Conservation (phyloP, 2,797 vertebrate genomes). For the Gallinago stenura region DNA sequence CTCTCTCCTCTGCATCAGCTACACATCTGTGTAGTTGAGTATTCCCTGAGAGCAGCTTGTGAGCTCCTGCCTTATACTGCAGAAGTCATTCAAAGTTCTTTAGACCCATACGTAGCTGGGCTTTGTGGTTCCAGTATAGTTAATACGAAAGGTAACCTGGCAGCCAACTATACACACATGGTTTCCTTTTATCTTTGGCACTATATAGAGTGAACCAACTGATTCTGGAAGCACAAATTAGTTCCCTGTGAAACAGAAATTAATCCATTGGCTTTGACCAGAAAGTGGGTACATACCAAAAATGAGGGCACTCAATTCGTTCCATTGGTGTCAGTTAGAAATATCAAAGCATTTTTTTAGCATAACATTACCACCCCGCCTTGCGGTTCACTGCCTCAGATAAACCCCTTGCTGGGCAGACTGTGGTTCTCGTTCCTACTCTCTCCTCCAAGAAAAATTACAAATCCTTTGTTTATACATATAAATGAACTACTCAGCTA, state of each 20-base stretch:
- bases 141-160: neutral
- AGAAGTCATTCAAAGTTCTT: neutral
- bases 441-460: neutral
- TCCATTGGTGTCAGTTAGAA: neutral
- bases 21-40: too few species aligned
- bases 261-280: neutral
- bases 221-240: neutral
- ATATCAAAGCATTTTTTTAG: neutral
- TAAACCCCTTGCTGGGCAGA: neutral
- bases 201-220: neutral
- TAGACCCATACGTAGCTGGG: accelerated
- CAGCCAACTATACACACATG: neutral
- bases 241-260: neutral
- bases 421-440: neutral
- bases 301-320: neutral
- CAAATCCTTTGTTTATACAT: neutral
- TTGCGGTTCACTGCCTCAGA: neutral
- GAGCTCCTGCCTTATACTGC: neutral
- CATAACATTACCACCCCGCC: neutral
- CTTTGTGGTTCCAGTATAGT: neutral
- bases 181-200: neutral
- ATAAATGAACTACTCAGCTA: neutral
- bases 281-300: neutral
- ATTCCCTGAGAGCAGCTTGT: neutral
- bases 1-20: neutral